Conservation (phyloP, 2,797 vertebrate species). For the Clarias fuscus region DNA sequence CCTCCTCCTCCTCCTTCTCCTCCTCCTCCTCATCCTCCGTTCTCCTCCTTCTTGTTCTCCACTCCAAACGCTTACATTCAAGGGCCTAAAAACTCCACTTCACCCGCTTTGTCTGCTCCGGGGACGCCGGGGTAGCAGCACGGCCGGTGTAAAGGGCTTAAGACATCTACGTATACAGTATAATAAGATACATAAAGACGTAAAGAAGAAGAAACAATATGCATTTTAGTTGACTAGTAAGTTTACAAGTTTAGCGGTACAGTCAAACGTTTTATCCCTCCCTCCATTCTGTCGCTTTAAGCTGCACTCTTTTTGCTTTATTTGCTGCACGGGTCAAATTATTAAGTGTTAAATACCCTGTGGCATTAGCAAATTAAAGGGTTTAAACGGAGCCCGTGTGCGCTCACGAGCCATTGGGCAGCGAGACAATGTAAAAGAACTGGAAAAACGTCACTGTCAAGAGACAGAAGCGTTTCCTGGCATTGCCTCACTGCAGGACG, state of each 20-base stretch:
- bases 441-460: slow-evolving; percentile 35
- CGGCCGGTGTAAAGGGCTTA: not conserved
- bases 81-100: slow-evolving; percentile 51
- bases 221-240: not conserved
- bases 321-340: slow-evolving; percentile 34
- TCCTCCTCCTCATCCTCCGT: not conserved
- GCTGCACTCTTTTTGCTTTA: not conserved
- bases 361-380: slow-evolving; percentile 39
- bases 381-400: slow-evolving; percentile 2
- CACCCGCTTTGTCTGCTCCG: slow-evolving; percentile 23
- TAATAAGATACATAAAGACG: not conserved
- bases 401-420: slow-evolving; percentile 40
- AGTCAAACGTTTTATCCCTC: not conserved
- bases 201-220: not conserved
- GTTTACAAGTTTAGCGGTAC: not conserved
- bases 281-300: not conserved
- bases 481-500: slow-evolving; percentile 50
- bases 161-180: no score
- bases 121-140: not conserved
- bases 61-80: slow-evolving; percentile 34
- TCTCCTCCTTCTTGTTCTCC: slow-evolving; percentile 18
- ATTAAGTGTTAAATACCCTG: slow-evolving; percentile 33
- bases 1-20: slow-evolving; percentile 1
- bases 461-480: slow-evolving; percentile 56
- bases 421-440: slow-evolving; percentile 40